Conservation (phyloP, 2,113 vertebrate genomes). For the Ptychochromis oligacanthus region DNA sequence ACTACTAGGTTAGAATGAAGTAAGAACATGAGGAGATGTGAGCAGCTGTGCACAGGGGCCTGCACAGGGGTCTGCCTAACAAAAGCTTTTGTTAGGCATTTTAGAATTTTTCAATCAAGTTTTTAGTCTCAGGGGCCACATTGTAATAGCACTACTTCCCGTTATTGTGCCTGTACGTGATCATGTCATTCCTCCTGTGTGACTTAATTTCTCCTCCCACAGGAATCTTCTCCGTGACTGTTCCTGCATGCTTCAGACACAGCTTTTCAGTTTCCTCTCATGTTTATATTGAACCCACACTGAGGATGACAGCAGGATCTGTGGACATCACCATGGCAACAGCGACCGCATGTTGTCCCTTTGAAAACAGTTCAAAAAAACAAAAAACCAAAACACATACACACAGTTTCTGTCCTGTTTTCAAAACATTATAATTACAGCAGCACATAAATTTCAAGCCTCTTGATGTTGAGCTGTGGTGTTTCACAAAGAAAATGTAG, state of each 20-base stretch:
- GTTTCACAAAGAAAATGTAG: too few relatives aligned
- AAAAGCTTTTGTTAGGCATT: not conserved
- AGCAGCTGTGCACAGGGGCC: not conserved
- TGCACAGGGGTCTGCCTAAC: not conserved
- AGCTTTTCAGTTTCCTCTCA: not conserved
- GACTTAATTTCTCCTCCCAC: conserved; percentile 37
- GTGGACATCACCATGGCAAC: conserved; percentile 54
- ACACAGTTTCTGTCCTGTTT: conserved; percentile 6
- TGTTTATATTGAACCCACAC: conserved; percentile 35
- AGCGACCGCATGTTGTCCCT: conserved; percentile 9
- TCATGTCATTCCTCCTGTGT: conserved; percentile 14
- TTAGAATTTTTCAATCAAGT: conserved; percentile 16
- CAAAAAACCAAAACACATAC: not conserved
- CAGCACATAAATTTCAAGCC: not conserved
- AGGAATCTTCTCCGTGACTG: not conserved
- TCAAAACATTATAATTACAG: not conserved
- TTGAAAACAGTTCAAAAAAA: not conserved
- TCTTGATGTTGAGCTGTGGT: not conserved
- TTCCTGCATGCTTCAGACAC: not conserved
- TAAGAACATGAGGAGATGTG: not conserved
- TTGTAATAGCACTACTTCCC: not conserved
- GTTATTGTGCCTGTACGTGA: not conserved
- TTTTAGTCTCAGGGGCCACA: conserved; percentile 15
- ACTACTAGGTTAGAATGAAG: not conserved
- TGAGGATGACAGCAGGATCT: conserved; percentile 23